Base-by-base conservation (phyloP, 2,113 vertebrate species). In the Phasianus colchicus region DNA sequence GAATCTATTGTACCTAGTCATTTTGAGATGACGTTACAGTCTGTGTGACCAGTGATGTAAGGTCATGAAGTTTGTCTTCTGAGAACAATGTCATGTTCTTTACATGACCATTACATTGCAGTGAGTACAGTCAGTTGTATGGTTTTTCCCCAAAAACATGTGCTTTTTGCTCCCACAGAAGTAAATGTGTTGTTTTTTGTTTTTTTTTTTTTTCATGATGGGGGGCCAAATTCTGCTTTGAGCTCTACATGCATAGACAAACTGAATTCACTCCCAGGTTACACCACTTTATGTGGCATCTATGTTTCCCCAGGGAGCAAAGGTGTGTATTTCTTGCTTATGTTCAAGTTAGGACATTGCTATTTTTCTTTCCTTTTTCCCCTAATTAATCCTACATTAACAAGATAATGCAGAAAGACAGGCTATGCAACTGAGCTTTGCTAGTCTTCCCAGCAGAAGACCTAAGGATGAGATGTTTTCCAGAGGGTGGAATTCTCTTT, bases 1-100 rank as follows among this genome's bases (percentile, higher is more conserved):
- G 65, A 83, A 83, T 91, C 74, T 58, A 0, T 36, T 52, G 66
- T 47, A 9, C 1, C 4, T 4, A 7, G 5, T 80, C 52, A 13
- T 70, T 88, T 74, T 78, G 47, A 74, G 60, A 25, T 38, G 22
- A 54, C 13, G 11, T 50, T 82, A 15, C 45, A 84, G 32, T 38
- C 40, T 0, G 0, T 25, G 1, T 32, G 42, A 21, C 43, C 54
- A 29, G 20, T 0, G 3, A 36, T 13, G 50, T 6, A 14, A 24
- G 5, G 21, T 90, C 29, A n/a, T 32, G 21, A 64, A 11, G 86
- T 83, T 48, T 57, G 5, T 58, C 47, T 58, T 50, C 30, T 73
- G 82, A 67, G 29, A 79, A 27, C 25, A 76, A 32, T 66, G 48
- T 50, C 18, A 57, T 22, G 21, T 69, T 76, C 32, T 79, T 79